These are phyloP conservation scores for Dolichallabes microphthalmus DNA, from an alignment of 2,113 vertebrate species.

Conservation along the genomic window DNA sequence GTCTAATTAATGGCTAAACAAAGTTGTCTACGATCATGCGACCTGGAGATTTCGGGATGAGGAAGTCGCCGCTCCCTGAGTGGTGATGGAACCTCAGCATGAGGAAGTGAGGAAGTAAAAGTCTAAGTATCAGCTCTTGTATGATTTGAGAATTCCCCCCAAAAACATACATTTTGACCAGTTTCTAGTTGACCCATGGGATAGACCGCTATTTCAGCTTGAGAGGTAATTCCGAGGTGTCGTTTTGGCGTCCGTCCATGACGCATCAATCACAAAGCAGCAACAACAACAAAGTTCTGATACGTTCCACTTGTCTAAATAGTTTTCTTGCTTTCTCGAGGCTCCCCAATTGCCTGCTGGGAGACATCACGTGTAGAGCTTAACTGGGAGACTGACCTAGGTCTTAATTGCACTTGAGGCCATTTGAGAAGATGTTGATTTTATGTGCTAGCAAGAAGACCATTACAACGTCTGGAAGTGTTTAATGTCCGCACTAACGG, in stretches of 20 bases:
- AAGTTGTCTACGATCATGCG: background rate
- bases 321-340: slow-evolving; percentile 57
- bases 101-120: slow-evolving; percentile 5
- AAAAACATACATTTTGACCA: background rate
- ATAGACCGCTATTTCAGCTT: background rate
- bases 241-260: slow-evolving; percentile 47
- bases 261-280: slow-evolving; percentile 56
- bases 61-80: background rate
- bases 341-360: slow-evolving; percentile 46
- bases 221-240: background rate
- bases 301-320: slow-evolving; percentile 82
- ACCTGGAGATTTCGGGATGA: background rate
- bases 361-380: background rate
- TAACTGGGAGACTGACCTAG: background rate
- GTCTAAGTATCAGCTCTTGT: background rate
- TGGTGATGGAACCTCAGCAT: background rate
- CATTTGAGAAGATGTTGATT: background rate
- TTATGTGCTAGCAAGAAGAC: background rate
- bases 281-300: slow-evolving; percentile 60
- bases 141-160: background rate
- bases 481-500: background rate
- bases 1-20: background rate
- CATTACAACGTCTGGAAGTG: background rate
- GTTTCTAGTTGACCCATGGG: background rate
- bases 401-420: background rate